Evolutionary conservation across 1,140 invertebrate species (phyloP), one percentile per base, ranked within the genome.

Genomic region (Popillia japonica): DNA sequence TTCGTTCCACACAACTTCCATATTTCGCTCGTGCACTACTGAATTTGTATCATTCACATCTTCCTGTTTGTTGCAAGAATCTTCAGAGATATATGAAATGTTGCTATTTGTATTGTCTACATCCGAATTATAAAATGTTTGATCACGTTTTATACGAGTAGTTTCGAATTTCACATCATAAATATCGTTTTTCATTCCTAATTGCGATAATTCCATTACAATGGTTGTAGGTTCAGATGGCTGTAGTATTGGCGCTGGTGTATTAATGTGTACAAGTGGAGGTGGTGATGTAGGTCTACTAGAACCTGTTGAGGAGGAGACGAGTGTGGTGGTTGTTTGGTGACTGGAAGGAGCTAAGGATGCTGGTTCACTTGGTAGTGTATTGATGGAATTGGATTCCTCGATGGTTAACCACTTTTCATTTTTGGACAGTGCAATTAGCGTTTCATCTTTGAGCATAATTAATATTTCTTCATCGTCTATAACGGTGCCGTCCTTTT

Each of bases 401-500:
- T 55, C 48, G 4, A 55, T 7, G 14, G 14, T 55, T 7, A 55
- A n/a, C 64, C 64, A 72, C 9, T 14, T 72, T 72, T 72, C 23
- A 34, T n/a, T 22, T 11, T 22, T 72, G 6, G 22, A 27, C 9
- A 72, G 22, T 8, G 11, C 22, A 27, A 72, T 72, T 10, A 72
- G 22, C 11, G 64, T 72, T 27, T 72, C 64, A 11, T 27, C 14
- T 72, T 72, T 72, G 22, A 72, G 64, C 23, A 34, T 34, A 27
- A 72, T 72, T 23, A 72, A 27, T 72, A 72, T 40, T 3, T 72
- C 64, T 2, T 72, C 64, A 10, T 72, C 64, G 22, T 72, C 64
- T 72, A 72, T 40, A 11, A 40, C 23, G 4, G 64, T 72, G 0
- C 64, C 64, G 14, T 72, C 64, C 22, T 72, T 72, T 22, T 72